Evolutionary conservation across 1,140 invertebrate genomes (phyloP), one percentile per base, ranked within the genome.

Genomic region (Solenopsis invicta): DNA sequence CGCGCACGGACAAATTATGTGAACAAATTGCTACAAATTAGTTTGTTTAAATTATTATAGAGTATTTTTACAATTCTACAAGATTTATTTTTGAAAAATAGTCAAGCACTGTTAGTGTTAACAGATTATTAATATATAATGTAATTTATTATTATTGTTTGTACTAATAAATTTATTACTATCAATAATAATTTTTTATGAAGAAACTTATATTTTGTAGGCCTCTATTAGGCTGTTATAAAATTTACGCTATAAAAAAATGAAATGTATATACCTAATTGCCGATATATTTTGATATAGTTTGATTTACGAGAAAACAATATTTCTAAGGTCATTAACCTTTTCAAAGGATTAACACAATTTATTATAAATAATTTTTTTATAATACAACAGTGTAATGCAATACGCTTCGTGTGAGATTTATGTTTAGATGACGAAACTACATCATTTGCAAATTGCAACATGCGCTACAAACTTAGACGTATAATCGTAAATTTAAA

Each of bases 331-430:
- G 21, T 45, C 18, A 8, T 78, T 71, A 56, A 8, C 1, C n/a
- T 48, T 13, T 50, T 59, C 72, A 67, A 67, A 29, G 4, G 13
- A 1, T 54, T 37, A 74, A 59, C 18, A 59, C n/a, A 37, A 74
- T 82, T 82, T 61, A 74, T 12, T 10, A 24, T 18, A 82, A 74
- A 74, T 82, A 74, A 59, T 21, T 50, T 10, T 10, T 16, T 72
- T 54, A 41, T 48, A 48, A 69, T 69, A 3, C 8, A 66, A 0
- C 8, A 18, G 29, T 45, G 16, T 16, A 29, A 12, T 24, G 13
- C 3, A 61, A 9, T 3, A 37, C 16, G 21, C 29, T 81, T 34
- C 1, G n/a, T 56, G 10, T 37, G 45, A 18, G 5, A 75, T 24
- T 50, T 54, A 82, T 4, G 41, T 50, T 82, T 37, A 16, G 13